Base-by-base conservation (phyloP, 2,797 vertebrate genomes). In the Nyctibius grandis region DNA sequence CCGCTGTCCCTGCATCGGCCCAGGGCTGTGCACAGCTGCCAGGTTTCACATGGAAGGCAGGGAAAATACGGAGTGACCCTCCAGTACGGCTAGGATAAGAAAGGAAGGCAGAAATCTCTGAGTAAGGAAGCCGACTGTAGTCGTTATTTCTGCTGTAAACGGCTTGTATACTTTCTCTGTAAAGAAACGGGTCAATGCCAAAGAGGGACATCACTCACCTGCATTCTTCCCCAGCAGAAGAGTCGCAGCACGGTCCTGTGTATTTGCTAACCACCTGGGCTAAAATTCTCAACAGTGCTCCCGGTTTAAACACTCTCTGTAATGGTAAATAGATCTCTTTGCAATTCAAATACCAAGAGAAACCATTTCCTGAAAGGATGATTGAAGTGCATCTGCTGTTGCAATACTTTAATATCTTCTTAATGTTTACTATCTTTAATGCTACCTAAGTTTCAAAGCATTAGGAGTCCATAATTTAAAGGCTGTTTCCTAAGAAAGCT, bases 101-200 rank as follows among this genome's bases (percentile, higher is more conserved):
- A 15, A 61, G 48, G 36, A 7, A 59, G 11, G 73, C 47, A 36
- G 60, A 21, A 60, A 54, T 56, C 31, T 29, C 64, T 3, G 47
- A 45, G 44, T 8, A 2, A n/a, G 31, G 64, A 26, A 48, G 9
- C 44, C 10, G 59, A 3, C 33, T 8, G 82, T 7, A 12, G 34
- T 13, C 10, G 59, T 15, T 13, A 0, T 0, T 12, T 18, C 51
- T 15, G 0, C 81, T 7, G 59, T 3, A 9, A 28, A 4, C 53
- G 51, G 68, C 86, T 7, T 1, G 18, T 2, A 1, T 4, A 12
- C 1, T 51, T 31, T 6, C 56, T 21, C 6, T 5, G 45, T 1
- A 2, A 16, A 33, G 51, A 51, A 44, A 1, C 22, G 0, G 21
- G 17, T 42, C 68, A 3, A 1, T 9, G 70, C 28, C 51, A 2